Evolutionary conservation across 2,797 vertebrate species (phyloP).

Genomic region (Limosa lapponica): DNA sequence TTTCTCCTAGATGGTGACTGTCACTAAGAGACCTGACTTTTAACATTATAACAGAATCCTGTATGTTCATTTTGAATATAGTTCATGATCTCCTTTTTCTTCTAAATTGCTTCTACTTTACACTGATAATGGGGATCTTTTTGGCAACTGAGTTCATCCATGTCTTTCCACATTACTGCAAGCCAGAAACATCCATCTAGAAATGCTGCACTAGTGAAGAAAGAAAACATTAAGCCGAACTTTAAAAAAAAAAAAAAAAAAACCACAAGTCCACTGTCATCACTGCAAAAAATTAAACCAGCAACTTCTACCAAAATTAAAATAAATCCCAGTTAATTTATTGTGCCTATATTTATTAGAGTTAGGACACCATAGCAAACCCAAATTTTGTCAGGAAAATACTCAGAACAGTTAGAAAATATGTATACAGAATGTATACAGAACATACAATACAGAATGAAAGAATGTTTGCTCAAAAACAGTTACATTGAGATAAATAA

Average conservation of each 20-base stretch:
- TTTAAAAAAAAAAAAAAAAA: neutral
- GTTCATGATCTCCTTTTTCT: neutral
- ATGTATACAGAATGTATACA: neutral
- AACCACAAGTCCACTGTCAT: neutral
- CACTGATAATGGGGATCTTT: neutral
- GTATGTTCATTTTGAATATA: neutral
- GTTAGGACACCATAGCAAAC: neutral
- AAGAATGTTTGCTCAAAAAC: neutral
- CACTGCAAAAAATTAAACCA: neutral
- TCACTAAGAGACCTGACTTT: neutral
- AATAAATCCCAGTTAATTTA: neutral
- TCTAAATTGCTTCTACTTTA: neutral
- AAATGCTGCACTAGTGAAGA: conserved; percentile 1
- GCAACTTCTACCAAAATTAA: neutral
- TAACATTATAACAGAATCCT: neutral
- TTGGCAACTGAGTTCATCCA: neutral
- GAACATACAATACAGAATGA: neutral
- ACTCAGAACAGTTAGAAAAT: neutral
- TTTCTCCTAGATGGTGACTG: neutral
- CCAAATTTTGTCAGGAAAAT: neutral
- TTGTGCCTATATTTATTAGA: neutral
- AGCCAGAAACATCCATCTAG: neutral
- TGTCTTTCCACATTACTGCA: neutral
- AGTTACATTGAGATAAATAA: neutral
- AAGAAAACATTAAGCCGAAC: neutral